Conservation (phyloP, 1,140 invertebrate species). For the Pogonus chalceus region DNA sequence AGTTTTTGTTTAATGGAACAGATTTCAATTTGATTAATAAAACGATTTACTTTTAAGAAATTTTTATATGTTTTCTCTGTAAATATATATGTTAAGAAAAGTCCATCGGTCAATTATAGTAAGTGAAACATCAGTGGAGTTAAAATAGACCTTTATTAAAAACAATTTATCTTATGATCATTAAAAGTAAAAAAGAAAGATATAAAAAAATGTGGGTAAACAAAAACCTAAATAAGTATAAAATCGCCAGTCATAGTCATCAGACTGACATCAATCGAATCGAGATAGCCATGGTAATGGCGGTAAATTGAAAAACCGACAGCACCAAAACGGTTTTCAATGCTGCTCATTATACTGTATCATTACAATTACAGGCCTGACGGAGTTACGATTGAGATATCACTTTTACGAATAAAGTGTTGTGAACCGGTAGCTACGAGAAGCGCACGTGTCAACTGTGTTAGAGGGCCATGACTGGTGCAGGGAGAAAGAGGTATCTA, state of each 20-base stretch:
- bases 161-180: too few species aligned
- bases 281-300: not conserved
- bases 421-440: not conserved
- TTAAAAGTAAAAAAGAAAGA: not conserved
- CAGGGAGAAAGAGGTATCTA: not conserved
- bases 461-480: not conserved
- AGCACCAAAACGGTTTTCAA: not conserved
- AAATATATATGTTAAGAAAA: too few species aligned
- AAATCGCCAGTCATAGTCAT: not conserved
- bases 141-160: too few species aligned
- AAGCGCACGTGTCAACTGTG: too few species aligned
- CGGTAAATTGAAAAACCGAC: not conserved
- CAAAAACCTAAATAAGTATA: not conserved
- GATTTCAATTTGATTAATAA: too few species aligned
- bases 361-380: slow-evolving; percentile 5
- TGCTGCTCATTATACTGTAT: slow-evolving; percentile 1
- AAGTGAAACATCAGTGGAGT: too few species aligned
- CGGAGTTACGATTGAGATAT: not conserved
- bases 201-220: not conserved
- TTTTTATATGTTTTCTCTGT: too few species aligned
- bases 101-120: too few species aligned
- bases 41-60: too few species aligned
- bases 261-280: not conserved
- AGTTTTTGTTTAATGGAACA: too few species aligned
- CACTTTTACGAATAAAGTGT: not conserved